These are phyloP conservation scores for Petromus typicus DNA, from an alignment of 2,113 vertebrate species.

Conservation along the genomic window DNA sequence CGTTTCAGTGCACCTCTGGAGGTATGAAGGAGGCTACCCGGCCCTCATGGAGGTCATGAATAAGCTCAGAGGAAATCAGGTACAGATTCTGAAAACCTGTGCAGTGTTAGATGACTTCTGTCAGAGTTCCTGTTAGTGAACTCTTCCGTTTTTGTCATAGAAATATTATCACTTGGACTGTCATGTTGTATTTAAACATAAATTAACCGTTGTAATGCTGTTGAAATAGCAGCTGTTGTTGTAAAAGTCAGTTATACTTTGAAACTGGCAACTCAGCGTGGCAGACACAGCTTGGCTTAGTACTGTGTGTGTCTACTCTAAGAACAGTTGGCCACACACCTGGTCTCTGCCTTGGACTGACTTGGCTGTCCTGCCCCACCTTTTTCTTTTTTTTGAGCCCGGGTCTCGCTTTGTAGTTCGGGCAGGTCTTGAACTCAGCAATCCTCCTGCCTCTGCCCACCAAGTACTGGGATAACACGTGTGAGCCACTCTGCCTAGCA, in stretches of 20 bases:
- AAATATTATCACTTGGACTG: slow-evolving; percentile 31
- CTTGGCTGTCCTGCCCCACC: background rate
- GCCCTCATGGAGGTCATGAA: slow-evolving; percentile 99
- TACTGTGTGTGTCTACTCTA: background rate
- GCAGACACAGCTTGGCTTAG: background rate
- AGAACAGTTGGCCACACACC: background rate
- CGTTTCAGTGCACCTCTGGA: slow-evolving; percentile 97
- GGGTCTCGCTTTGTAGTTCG: too few species aligned
- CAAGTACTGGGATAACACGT: too few species aligned
- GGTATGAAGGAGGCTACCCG: slow-evolving; percentile 98
- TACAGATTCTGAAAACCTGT: slow-evolving; percentile 77
- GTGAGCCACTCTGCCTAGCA: too few species aligned
- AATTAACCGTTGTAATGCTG: background rate
- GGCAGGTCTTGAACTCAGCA: too few species aligned
- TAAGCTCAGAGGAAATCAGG: slow-evolving; percentile 97
- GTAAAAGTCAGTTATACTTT: slow-evolving; percentile 22
- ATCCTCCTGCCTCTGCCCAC: too few species aligned
- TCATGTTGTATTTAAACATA: slow-evolving; percentile 1
- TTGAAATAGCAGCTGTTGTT: background rate
- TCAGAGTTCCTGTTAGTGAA: slow-evolving; percentile 27
- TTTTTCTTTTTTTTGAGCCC: too few species aligned
- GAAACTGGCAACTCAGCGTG: background rate
- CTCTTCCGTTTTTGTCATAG: background rate
- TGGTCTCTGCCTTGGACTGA: background rate
- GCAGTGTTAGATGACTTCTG: slow-evolving; percentile 18